Evolutionary conservation across 2,113 vertebrate genomes (phyloP).

Genomic region (Gymnogyps californianus): DNA sequence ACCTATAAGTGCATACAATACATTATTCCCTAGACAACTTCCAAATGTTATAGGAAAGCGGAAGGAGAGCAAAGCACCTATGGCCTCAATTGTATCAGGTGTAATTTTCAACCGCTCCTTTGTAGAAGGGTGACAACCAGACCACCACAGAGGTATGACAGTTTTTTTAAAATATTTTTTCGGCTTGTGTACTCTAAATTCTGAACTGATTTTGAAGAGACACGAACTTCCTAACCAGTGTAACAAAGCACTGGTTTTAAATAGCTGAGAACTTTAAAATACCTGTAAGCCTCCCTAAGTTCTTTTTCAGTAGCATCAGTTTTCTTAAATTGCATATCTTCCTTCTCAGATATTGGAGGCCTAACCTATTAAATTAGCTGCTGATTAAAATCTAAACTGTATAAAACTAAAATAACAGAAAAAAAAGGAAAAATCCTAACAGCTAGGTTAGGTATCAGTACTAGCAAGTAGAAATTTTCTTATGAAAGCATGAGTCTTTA

Average conservation of each 20-base stretch:
- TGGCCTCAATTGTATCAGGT: background rate
- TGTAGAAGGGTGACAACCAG: background rate
- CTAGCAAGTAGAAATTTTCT: background rate
- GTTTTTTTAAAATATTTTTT: background rate
- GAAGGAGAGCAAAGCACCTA: background rate
- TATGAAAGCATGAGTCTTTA: background rate
- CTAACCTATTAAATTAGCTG: background rate
- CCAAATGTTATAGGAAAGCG: background rate
- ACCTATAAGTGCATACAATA: background rate
- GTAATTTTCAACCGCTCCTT: background rate
- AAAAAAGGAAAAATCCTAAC: background rate
- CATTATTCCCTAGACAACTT: background rate
- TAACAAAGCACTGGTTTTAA: background rate
- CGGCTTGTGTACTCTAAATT: background rate
- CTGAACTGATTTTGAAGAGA: background rate
- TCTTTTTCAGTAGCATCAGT: background rate
- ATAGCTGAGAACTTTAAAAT: background rate
- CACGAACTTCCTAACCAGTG: background rate
- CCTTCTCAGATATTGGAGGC: background rate
- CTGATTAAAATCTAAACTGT: background rate
- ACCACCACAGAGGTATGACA: background rate
- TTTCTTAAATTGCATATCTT: background rate
- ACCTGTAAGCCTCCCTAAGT: background rate
- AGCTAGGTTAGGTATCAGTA: background rate
- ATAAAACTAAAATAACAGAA: background rate